A percentile compares a stretch with the other conserved stretches of the same genome.
Conservation (phyloP, 2,888 invertebrate species). For the Parnassius glacialis region DNA sequence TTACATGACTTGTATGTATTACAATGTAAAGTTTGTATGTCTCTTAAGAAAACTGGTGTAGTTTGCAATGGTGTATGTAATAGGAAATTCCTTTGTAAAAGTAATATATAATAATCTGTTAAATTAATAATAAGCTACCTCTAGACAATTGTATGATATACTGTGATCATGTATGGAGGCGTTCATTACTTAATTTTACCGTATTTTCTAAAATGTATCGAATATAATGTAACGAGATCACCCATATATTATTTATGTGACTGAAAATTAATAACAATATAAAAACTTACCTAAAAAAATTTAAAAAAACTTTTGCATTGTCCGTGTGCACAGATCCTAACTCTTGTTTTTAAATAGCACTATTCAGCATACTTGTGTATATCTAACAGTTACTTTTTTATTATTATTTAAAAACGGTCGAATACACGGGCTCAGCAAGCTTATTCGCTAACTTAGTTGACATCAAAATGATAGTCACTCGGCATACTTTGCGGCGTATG, state of each 20-base stretch:
- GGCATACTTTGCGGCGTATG: no score
- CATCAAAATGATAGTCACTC: no score
- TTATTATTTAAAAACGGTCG: not conserved
- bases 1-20: no score
- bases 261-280: no score
- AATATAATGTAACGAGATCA: not conserved
- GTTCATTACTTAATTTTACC: slow-evolving; percentile 19
- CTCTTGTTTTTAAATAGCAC: not conserved
- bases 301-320: not conserved
- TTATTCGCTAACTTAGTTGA: no score
- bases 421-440: slow-evolving; percentile 4
- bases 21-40: no score
- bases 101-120: no score
- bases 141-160: not conserved
- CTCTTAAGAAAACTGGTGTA: no score
- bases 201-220: slow-evolving; percentile 6
- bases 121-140: slow-evolving; percentile 8
- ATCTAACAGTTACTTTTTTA: slow-evolving; percentile 13
- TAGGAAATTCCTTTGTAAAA: no score
- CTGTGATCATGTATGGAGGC: slow-evolving; percentile 1
- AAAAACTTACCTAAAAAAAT: no score
- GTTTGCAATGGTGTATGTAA: no score
- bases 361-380: slow-evolving; percentile 4
- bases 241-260: no score
- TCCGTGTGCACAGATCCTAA: slow-evolving; percentile 1